Conservation (phyloP, 2,888 invertebrate species). For the Tenodera sinensis region DNA sequence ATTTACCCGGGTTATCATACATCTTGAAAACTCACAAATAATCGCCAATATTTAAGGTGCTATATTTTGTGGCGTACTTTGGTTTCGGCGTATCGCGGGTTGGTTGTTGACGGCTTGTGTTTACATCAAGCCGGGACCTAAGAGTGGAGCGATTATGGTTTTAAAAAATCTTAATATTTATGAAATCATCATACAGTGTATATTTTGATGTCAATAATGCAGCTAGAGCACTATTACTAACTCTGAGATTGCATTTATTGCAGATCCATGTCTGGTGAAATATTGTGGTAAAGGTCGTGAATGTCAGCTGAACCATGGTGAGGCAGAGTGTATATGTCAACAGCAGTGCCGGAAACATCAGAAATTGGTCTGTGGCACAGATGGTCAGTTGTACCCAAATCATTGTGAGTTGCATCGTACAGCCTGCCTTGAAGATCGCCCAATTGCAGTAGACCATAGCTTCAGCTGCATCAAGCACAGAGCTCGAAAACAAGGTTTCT, state of each 20-base stretch:
- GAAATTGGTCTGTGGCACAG: constrained; percentile 61
- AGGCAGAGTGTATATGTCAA: constrained; percentile 60
- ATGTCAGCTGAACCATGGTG: constrained; percentile 53
- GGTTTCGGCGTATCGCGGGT: too few relatives aligned
- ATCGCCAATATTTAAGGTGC: too few relatives aligned
- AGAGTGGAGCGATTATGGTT: too few relatives aligned
- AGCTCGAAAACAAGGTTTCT: constrained; percentile 27
- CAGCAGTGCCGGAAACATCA: constrained; percentile 53
- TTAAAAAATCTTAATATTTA: too few relatives aligned
- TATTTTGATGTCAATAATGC: neutral
- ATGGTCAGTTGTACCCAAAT: constrained; percentile 63
- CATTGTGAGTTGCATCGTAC: constrained; percentile 65
- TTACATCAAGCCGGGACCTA: too few relatives aligned
- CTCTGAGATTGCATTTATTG: neutral
- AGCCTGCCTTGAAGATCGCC: constrained; percentile 54
- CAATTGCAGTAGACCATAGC: constrained; percentile 54
- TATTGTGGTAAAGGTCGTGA: constrained; percentile 63
- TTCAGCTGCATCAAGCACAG: constrained; percentile 47
- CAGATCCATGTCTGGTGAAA: constrained; percentile 30
- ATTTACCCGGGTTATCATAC: too few relatives aligned
- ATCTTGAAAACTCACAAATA: too few relatives aligned
- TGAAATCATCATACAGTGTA: too few relatives aligned
- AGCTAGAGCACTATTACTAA: neutral
- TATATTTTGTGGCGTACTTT: too few relatives aligned
- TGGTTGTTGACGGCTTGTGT: too few relatives aligned